A percentile compares a stretch with the other conserved stretches of the same genome.
phyloP scores from a whole-genome alignment of 2,797 vertebrate species.

The Periophthalmus magnuspinnatus region DNA sequence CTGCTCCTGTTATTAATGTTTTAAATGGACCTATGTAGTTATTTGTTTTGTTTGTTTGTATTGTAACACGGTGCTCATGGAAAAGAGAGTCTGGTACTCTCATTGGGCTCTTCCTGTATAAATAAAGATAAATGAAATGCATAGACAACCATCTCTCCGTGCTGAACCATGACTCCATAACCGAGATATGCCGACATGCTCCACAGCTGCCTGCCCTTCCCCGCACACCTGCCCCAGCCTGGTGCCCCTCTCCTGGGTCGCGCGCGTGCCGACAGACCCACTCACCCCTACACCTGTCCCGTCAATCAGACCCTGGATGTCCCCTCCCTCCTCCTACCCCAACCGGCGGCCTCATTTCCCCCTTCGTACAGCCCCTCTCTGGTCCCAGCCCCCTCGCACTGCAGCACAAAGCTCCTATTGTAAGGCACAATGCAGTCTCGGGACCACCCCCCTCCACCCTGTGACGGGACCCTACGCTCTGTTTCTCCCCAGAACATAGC shows the following conservation, averaged over 20 bases:
- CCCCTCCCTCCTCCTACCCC: constrained; percentile 40
- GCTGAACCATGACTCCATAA: constrained; percentile 28
- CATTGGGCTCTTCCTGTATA: too few species aligned
- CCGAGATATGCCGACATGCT: constrained; percentile 49
- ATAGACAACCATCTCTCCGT: constrained; percentile 17
- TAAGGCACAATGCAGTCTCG: constrained; percentile 65
- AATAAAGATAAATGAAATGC: too few species aligned
- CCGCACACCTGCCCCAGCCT: constrained; percentile 20
- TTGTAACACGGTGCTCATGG: too few species aligned
- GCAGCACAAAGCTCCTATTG: constrained; percentile 74
- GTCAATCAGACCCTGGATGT: constrained; percentile 60
- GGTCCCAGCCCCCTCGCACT: constrained; percentile 64
- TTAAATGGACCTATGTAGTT: too few species aligned
- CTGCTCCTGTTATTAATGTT: too few species aligned
- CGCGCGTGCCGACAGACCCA: constrained; percentile 14
- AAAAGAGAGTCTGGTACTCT: too few species aligned
- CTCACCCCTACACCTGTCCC: constrained; percentile 61
- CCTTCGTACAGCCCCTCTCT: constrained; percentile 34
- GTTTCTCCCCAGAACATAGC: constrained; percentile 45
- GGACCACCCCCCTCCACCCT: constrained; percentile 54
- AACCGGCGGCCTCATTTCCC: constrained; percentile 63
- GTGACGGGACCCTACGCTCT: constrained; percentile 52
- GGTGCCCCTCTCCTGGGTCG: constrained; percentile 31
- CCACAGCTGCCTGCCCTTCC: constrained; percentile 52
- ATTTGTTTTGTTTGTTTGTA: too few species aligned